These are phyloP conservation scores for Silurus aristotelis DNA, from an alignment of 2,797 vertebrate genomes.

Conservation along the genomic window DNA sequence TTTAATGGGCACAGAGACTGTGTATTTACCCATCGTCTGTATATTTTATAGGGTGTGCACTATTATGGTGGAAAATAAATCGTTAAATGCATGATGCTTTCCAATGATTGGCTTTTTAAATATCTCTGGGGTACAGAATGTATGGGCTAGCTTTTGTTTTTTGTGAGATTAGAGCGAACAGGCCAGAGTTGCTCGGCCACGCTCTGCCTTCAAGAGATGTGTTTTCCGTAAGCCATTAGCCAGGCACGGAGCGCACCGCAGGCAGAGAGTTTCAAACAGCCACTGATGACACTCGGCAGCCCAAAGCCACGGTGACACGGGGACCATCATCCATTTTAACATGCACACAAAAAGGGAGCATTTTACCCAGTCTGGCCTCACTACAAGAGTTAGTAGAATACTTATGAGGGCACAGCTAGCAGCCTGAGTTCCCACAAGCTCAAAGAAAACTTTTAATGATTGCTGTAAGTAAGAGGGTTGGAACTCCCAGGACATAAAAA, in stretches of 20 bases:
- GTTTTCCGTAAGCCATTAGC: slow-evolving; percentile 54
- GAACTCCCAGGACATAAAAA: slow-evolving; percentile 33
- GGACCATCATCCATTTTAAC: slow-evolving; percentile 50
- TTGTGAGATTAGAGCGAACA: slow-evolving; percentile 44
- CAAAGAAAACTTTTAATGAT: slow-evolving; percentile 63
- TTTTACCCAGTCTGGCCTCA: slow-evolving; percentile 47
- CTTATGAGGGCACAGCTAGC: slow-evolving; percentile 53
- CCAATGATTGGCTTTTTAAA: neutral
- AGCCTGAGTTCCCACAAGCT: slow-evolving; percentile 50
- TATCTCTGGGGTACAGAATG: slow-evolving; percentile 2
- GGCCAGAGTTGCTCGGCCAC: slow-evolving; percentile 19
- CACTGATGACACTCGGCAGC: slow-evolving; percentile 16
- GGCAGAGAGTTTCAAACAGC: slow-evolving; percentile 44
- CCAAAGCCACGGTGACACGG: slow-evolving; percentile 28
- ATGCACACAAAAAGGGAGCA: slow-evolving; percentile 46
- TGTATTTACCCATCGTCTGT: slow-evolving; percentile 9
- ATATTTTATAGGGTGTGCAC: slow-evolving; percentile 13
- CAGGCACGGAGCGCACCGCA: slow-evolving; percentile 39
- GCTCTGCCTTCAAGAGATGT: slow-evolving; percentile 41
- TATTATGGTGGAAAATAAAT: slow-evolving; percentile 20
- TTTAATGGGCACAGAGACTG: slow-evolving; percentile 8
- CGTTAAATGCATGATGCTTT: slow-evolving; percentile 16
- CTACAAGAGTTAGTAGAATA: slow-evolving; percentile 49
- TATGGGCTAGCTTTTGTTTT: slow-evolving; percentile 14
- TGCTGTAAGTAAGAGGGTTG: slow-evolving; percentile 55